Evolutionary conservation across 1,140 invertebrate species (phyloP), one percentile per base, ranked within the genome.

Genomic region (Drosophila carrolli): DNA sequence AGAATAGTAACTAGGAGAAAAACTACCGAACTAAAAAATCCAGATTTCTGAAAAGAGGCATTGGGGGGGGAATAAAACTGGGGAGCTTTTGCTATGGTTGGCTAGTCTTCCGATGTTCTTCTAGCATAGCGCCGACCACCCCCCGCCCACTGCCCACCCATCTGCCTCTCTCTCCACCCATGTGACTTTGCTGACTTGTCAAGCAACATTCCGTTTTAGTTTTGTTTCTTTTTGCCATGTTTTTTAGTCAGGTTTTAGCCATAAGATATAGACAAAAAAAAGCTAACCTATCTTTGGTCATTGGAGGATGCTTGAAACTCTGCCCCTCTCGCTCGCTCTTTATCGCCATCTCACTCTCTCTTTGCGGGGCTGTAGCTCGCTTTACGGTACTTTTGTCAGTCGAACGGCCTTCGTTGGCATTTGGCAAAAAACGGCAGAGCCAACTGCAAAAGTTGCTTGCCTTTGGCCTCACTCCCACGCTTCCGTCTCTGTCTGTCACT

Each of bases 301-400:
- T 44, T 71, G 68, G 61, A 77, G 71, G 71, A 75, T 75, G 71
- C 67, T 72, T 66, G 48, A 58, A 67, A 44, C 55, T 56, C 43
- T 0, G 32, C 19, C 19, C 7, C 23, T 37, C 56, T 54, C 38
- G 9, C 27, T 14, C 38, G 27, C 19, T 10, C 27, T 35, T 11
- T 37, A 1, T 44, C 1, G 2, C 35, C 48, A 10, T 54, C 40
- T 46, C 40, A 10, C 29, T 62, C 23, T 14, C 58, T 13, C 48
- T 40, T 46, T 23, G 19, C 16, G 44, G 44, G 44, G 13, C 53
- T 60, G 43, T 55, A 44, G 57, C 61, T 47, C 11, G 50, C 74
- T 82, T 78, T 82, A 82, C 80, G 80, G 80, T 82, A 82, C 79
- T 82, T 81, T 82, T 81, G 79, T 66, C 62, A 81, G 67, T 68